Conservation (phyloP, 2,797 vertebrate genomes). For the Lutjanus campechanus region DNA sequence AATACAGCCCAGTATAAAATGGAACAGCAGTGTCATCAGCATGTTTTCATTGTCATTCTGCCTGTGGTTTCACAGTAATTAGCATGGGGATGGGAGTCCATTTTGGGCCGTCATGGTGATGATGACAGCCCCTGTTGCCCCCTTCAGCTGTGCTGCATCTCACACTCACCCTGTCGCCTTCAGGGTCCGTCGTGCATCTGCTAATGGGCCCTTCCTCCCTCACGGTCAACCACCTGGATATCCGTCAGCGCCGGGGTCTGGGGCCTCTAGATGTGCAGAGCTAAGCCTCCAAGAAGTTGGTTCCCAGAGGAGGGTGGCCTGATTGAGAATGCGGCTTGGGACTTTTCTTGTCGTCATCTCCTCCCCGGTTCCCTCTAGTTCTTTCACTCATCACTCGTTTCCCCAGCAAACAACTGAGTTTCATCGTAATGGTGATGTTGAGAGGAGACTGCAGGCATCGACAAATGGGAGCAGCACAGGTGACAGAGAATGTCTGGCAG, state of each 20-base stretch:
- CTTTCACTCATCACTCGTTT: constrained; percentile 61
- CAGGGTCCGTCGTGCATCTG: constrained; percentile 66
- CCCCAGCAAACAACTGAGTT: constrained; percentile 30
- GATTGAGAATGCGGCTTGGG: constrained; percentile 31
- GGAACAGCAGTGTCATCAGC: constrained; percentile 9
- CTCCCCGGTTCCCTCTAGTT: constrained; percentile 25
- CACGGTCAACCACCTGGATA: constrained; percentile 74
- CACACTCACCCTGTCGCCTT: constrained; percentile 54
- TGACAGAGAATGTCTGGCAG: constrained; percentile 26
- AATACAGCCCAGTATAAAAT: constrained; percentile 4
- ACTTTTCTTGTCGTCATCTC: constrained; percentile 37
- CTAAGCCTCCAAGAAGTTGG: constrained; percentile 36
- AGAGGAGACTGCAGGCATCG: constrained; percentile 42
- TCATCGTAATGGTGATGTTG: constrained; percentile 46
- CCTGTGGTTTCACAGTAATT: constrained; percentile 34
- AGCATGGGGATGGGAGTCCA: constrained; percentile 42
- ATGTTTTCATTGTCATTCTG: constrained; percentile 31
- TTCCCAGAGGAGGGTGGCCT: constrained; percentile 47
- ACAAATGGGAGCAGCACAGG: constrained; percentile 48
- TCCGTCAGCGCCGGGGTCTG: constrained; percentile 65
- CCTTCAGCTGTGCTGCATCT: constrained; percentile 76
- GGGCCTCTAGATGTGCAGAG: constrained; percentile 48
- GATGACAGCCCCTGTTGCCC: constrained; percentile 60
- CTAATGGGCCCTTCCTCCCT: constrained; percentile 65
- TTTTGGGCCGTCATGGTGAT: constrained; percentile 38